These are phyloP conservation scores for Phrynosoma blainvillii DNA, from an alignment of 2,113 vertebrate species.

Conservation along the genomic window DNA sequence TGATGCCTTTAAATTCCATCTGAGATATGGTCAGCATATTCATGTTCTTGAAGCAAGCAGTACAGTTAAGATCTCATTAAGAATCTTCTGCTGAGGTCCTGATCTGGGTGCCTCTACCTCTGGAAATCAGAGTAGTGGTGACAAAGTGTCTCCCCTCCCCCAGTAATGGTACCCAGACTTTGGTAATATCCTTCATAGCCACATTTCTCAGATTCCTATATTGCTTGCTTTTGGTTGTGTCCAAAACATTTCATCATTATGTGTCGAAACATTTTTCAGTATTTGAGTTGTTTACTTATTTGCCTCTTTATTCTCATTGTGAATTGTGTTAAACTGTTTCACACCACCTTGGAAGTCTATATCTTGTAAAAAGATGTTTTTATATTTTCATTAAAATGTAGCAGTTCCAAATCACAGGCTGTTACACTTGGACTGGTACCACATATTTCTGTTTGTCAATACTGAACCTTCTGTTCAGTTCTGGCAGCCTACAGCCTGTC, in stretches of 20 bases:
- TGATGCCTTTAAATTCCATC: background rate
- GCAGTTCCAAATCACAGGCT: background rate
- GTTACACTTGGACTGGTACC: background rate
- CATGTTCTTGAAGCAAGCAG: background rate
- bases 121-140: background rate
- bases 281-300: background rate
- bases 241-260: background rate
- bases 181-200: no score
- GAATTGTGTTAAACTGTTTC: background rate
- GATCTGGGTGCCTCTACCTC: background rate
- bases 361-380: background rate
- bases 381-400: no score
- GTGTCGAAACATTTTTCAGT: background rate
- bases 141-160: no score
- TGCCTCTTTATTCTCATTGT: background rate
- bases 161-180: background rate
- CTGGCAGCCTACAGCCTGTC: background rate
- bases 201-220: background rate
- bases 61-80: background rate
- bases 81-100: no score
- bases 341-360: background rate
- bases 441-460: background rate
- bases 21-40: no score
- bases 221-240: background rate
- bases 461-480: background rate